Conservation (phyloP, 2,888 invertebrate genomes). For the Cremastobaeus sp. region DNA sequence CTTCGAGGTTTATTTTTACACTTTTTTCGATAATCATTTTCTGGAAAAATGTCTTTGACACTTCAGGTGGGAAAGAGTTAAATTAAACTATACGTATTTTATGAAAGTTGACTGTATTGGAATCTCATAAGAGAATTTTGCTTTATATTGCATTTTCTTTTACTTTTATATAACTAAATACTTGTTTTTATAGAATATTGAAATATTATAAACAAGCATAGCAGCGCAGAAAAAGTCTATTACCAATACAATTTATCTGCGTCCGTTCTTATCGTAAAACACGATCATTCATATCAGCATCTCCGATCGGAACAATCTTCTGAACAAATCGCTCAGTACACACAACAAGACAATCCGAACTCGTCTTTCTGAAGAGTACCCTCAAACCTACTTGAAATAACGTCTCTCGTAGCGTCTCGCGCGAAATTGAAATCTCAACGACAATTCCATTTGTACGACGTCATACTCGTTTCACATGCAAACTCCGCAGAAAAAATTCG, state of each 20-base stretch:
- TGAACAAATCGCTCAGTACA: conserved; percentile 30
- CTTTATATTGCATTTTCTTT: too few species aligned
- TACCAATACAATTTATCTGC: conserved; percentile 21
- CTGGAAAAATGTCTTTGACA: too few species aligned
- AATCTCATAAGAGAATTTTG: too few species aligned
- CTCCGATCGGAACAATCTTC: conserved; percentile 37
- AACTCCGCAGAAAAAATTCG: conserved; percentile 5
- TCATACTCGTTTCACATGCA: conserved; percentile 38
- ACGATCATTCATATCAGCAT: conserved; percentile 34
- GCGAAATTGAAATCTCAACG: conserved; percentile 54
- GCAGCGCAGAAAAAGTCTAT: too few species aligned
- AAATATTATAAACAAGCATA: too few species aligned
- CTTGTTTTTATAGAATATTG: too few species aligned
- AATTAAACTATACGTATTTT: too few species aligned
- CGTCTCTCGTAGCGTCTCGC: conserved; percentile 32
- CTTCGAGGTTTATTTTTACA: too few species aligned
- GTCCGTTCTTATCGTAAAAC: conserved; percentile 25
- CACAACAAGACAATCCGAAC: conserved; percentile 28
- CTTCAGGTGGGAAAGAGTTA: too few species aligned
- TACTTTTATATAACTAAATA: too few species aligned
- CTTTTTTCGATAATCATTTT: too few species aligned
- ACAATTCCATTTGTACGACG: conserved; percentile 44
- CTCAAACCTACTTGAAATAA: conserved; percentile 44
- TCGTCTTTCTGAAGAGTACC: conserved; percentile 24
- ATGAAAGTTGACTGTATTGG: too few species aligned